Conservation (phyloP, 2,888 invertebrate species). For the Sinelater perroti region DNA sequence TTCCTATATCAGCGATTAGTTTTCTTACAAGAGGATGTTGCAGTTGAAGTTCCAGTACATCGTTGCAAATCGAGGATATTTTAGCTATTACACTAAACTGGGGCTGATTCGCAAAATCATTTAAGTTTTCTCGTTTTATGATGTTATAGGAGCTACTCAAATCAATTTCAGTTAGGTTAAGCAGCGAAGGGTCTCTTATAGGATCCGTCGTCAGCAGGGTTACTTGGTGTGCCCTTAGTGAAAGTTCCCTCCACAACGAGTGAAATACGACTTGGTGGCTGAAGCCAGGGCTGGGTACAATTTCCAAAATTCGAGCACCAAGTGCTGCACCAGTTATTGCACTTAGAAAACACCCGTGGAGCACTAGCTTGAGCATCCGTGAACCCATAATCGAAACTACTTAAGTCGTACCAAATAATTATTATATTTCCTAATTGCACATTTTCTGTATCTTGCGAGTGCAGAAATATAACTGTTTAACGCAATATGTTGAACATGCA, state of each 20-base stretch:
- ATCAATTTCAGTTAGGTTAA: conserved; percentile 59
- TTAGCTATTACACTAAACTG: neutral
- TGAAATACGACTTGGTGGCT: conserved; percentile 63
- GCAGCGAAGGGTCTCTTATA: conserved; percentile 53
- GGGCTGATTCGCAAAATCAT: neutral
- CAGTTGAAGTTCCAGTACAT: conserved; percentile 26
- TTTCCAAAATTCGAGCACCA: conserved; percentile 54
- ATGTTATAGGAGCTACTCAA: conserved; percentile 53
- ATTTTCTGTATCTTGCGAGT: no score
- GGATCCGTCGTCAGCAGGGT: conserved; percentile 61
- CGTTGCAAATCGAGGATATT: no score
- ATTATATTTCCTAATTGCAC: no score
- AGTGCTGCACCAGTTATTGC: no score
- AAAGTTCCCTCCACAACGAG: conserved; percentile 59
- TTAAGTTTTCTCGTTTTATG: no score
- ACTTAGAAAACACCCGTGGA: no score
- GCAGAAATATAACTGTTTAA: no score
- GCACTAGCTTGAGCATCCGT: no score
- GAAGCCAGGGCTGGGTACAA: conserved; percentile 59
- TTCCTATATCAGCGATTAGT: conserved; percentile 51
- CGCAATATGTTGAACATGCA: no score
- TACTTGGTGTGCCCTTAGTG: conserved; percentile 61
- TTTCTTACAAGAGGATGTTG: conserved; percentile 48
- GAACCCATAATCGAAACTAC: no score
- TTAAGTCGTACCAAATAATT: no score